Conservation (phyloP, 2,113 vertebrate species). For the Gopherus evgoodei region DNA sequence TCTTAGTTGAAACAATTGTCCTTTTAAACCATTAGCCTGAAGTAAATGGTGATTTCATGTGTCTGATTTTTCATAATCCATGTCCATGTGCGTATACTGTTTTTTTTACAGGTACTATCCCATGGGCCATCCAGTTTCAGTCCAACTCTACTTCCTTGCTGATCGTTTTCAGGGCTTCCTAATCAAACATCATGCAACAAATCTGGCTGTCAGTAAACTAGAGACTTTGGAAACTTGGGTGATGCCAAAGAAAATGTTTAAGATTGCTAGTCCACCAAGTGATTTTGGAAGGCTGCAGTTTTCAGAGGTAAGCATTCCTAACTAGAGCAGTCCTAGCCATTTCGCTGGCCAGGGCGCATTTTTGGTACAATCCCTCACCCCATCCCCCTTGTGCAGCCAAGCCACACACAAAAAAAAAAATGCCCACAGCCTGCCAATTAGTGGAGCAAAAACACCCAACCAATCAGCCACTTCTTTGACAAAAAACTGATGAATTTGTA, state of each 20-base stretch:
- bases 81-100: fast-evolving
- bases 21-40: constrained; percentile 24
- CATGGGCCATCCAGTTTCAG: constrained; percentile 93
- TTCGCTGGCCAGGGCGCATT: background rate
- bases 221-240: constrained; percentile 98
- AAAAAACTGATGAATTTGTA: background rate
- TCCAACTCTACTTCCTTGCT: constrained; percentile 96
- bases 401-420: no score
- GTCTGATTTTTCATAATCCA: background rate
- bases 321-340: background rate
- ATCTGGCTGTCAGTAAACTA: constrained; percentile 95
- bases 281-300: constrained; percentile 93
- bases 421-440: background rate
- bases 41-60: constrained; percentile 17
- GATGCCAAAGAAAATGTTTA: constrained; percentile 93
- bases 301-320: constrained; percentile 84
- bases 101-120: constrained; percentile 89
- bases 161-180: constrained; percentile 98
- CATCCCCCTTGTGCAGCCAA: background rate
- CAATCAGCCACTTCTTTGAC: background rate
- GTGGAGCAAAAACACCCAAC: background rate
- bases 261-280: constrained; percentile 86
- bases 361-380: background rate
- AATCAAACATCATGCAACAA: constrained; percentile 93
- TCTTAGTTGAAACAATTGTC: constrained; percentile 20